These are phyloP conservation scores for Amphiprion percula DNA, from an alignment of 2,113 vertebrate species.

Conservation along the genomic window DNA sequence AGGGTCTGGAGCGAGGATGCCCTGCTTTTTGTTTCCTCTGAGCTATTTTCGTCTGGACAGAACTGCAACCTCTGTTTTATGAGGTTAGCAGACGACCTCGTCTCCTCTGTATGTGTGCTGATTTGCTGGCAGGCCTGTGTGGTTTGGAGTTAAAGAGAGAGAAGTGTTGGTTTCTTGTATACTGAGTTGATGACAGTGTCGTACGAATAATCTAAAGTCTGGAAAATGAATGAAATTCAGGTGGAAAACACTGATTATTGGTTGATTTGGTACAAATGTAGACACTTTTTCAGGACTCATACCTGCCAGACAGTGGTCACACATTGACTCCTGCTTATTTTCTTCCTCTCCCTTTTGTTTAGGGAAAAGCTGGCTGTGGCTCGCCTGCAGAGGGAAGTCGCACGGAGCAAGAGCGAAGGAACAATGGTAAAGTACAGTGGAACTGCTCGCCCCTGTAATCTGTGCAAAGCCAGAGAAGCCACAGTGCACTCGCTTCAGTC, in stretches of 20 bases:
- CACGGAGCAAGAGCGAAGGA: constrained; percentile 90
- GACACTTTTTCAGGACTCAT: background rate
- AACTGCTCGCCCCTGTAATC: constrained; percentile 36
- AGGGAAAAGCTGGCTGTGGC: constrained; percentile 96
- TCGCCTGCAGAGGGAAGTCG: constrained; percentile 91
- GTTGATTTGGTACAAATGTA: constrained; percentile 1
- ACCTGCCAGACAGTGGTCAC: constrained; percentile 14
- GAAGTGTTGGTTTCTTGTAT: background rate
- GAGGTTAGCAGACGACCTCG: constrained; percentile 15
- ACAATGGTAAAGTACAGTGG: constrained; percentile 87
- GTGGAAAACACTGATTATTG: background rate
- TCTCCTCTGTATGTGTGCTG: constrained; percentile 7
- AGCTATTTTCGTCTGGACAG: constrained; percentile 68
- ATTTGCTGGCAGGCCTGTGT: constrained; percentile 22
- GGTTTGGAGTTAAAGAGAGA: background rate
- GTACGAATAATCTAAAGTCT: no score
- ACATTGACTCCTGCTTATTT: constrained; percentile 55
- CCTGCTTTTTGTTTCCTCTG: constrained; percentile 65
- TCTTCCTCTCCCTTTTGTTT: constrained; percentile 25
- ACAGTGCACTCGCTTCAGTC: background rate
- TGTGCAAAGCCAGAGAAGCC: constrained; percentile 23
- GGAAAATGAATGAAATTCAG: background rate
- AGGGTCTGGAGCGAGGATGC: constrained; percentile 59
- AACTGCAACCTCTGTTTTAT: constrained; percentile 49
- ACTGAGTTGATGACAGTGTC: no score